These are phyloP conservation scores for Falco columbarius DNA, from an alignment of 2,797 vertebrate genomes.

Conservation along the genomic window DNA sequence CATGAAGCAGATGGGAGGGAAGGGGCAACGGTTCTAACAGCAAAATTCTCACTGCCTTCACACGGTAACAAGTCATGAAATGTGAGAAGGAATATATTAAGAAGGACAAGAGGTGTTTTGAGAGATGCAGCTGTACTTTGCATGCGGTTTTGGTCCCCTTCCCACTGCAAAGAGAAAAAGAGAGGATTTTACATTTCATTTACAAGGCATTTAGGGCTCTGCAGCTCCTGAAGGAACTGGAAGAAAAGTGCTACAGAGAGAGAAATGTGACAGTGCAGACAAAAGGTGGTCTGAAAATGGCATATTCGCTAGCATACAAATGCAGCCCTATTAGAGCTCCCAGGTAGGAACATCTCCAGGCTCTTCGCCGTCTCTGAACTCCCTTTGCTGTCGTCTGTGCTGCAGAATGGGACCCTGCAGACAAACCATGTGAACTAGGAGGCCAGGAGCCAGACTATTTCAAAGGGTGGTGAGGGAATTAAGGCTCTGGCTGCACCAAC, in stretches of 20 bases:
- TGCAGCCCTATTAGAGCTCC: neutral
- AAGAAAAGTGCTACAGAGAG: neutral
- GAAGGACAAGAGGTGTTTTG: conserved; percentile 7
- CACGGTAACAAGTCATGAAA: neutral
- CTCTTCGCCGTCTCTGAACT: neutral
- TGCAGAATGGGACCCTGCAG: neutral
- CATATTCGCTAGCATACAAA: rapidly evolving
- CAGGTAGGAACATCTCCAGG: neutral
- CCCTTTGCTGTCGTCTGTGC: neutral
- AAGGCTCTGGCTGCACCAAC: neutral
- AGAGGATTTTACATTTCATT: neutral
- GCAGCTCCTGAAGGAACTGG: neutral
- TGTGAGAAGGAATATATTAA: neutral
- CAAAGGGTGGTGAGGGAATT: neutral
- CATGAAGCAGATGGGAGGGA: conserved; percentile 10
- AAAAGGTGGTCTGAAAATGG: neutral
- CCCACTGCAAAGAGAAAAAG: neutral
- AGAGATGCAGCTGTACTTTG: conserved; percentile 9
- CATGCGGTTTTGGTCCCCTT: neutral
- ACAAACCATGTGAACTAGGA: neutral
- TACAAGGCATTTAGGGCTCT: neutral
- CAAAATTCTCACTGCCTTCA: neutral
- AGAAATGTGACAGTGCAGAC: neutral
- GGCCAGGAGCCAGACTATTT: neutral
- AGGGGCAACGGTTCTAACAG: neutral